Percentiles rank a stretch among this genome's conserved stretches.
phyloP scores from a whole-genome alignment of 2,888 invertebrate genomes.

The Stramonita haemastoma region DNA sequence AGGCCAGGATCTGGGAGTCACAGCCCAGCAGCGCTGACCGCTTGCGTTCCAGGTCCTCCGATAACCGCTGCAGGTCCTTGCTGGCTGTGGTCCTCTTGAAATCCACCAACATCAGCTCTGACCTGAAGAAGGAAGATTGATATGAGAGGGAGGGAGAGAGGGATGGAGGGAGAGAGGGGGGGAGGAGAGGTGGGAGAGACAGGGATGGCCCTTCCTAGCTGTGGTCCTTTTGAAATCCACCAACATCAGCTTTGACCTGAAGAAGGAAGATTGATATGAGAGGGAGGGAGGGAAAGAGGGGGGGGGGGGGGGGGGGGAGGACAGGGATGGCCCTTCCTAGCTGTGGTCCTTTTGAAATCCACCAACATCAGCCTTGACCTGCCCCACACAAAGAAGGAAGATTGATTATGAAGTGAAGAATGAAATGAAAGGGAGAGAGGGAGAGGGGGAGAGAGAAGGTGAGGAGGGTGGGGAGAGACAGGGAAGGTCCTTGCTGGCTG shows the following conservation, averaged over 20 bases:
- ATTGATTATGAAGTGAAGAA: too few species aligned
- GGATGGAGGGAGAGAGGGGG: not conserved
- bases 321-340: not conserved
- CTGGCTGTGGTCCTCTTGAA: constrained; percentile 72
- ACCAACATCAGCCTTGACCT: too few species aligned
- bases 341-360: too few species aligned
- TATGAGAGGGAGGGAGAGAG: not conserved
- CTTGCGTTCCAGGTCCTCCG: constrained; percentile 64
- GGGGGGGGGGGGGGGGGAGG: not conserved
- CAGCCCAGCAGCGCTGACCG: constrained; percentile 58
- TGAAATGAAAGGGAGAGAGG: not conserved
- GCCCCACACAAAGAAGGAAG: not conserved
- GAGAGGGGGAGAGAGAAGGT: not conserved
- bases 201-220: too few species aligned
- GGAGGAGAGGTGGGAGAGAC: too few species aligned
- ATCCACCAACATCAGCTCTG: constrained; percentile 73
- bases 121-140: constrained; percentile 53
- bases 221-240: too few species aligned
- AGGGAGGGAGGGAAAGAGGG: constrained; percentile 6
- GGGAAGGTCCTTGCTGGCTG: too few species aligned
- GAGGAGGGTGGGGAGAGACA: too few species aligned
- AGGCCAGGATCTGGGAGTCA: constrained; percentile 59
- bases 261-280: not conserved
- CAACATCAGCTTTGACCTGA: not conserved
- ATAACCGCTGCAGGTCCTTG: constrained; percentile 69